A percentile compares a stretch with the other conserved stretches of the same genome.
Conservation (phyloP, 1,140 invertebrate genomes). For the Meloidogyne hapla region DNA sequence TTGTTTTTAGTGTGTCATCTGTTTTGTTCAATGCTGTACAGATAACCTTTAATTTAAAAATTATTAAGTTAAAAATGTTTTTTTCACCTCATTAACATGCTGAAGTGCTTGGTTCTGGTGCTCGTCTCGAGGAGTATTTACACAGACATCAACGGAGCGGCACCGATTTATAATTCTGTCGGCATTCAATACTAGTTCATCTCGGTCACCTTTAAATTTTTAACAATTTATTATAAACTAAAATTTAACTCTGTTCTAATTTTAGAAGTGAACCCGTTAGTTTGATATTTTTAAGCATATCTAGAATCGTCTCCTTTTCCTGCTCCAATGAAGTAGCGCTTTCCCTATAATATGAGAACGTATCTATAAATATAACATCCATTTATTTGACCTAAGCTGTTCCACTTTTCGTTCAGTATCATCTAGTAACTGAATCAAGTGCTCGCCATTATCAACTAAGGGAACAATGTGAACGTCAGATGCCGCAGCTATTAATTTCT, state of each 20-base stretch:
- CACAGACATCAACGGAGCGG: slow-evolving; percentile 4
- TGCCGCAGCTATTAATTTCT: not conserved
- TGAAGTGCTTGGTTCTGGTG: slow-evolving; percentile 12
- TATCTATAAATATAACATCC: not conserved
- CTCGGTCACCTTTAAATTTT: slow-evolving; percentile 15
- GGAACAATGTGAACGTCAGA: not conserved
- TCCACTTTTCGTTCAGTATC: slow-evolving; percentile 8
- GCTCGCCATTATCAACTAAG: not conserved
- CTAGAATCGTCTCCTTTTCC: slow-evolving; percentile 23
- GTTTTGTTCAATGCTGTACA: not conserved
- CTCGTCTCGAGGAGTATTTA: slow-evolving; percentile 23
- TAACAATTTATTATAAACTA: not conserved
- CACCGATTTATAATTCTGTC: slow-evolving; percentile 7
- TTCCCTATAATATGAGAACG: not conserved
- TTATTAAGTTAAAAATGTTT: not conserved
- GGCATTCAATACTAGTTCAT: slow-evolving; percentile 10
- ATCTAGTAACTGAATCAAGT: slow-evolving; percentile 10
- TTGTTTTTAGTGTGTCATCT: slow-evolving; percentile 8
- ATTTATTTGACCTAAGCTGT: not conserved
- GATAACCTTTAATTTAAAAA: slow-evolving; percentile 6
- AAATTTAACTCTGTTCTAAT: not conserved
- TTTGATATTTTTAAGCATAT: slow-evolving; percentile 9
- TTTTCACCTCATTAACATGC: slow-evolving; percentile 14
- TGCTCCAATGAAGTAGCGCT: slow-evolving; percentile 17
- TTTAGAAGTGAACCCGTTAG: not conserved